phyloP scores from a whole-genome alignment of 2,888 invertebrate genomes.

The Troilus luridus region DNA sequence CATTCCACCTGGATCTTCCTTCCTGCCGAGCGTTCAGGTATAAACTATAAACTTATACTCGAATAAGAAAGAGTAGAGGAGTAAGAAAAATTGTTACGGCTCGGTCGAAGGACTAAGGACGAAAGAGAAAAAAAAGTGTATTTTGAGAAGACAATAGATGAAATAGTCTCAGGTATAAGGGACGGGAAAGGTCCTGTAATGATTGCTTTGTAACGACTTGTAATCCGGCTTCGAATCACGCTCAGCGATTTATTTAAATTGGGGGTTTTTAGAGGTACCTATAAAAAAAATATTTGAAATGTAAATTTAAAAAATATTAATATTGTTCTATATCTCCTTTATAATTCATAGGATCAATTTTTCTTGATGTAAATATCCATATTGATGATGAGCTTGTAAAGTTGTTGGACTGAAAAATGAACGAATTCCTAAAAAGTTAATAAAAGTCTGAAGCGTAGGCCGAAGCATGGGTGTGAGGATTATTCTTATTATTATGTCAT shows the following conservation, averaged over 20 bases:
- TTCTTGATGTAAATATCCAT: too few species aligned
- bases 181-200: conserved; percentile 22
- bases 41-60: neutral
- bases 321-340: neutral
- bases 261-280: neutral
- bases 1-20: conserved; percentile 51
- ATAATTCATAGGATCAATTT: neutral
- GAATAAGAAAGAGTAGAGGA: conserved; percentile 25
- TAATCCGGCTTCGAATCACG: conserved; percentile 43
- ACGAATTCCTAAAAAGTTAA: too few species aligned
- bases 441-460: too few species aligned
- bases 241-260: conserved; percentile 31
- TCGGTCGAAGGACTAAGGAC: neutral
- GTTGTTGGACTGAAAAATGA: too few species aligned
- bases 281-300: neutral
- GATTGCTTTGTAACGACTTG: conserved; percentile 58
- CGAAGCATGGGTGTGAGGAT: too few species aligned
- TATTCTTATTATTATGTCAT: too few species aligned
- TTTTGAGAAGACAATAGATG: conserved; percentile 56
- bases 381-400: too few species aligned
- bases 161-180: conserved; percentile 56
- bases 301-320: neutral
- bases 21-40: conserved; percentile 50
- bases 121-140: neutral
- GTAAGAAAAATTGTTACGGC: conserved; percentile 49